Evolutionary conservation across 2,113 vertebrate species (phyloP).

Genomic region (Psephotus haematonotus): DNA sequence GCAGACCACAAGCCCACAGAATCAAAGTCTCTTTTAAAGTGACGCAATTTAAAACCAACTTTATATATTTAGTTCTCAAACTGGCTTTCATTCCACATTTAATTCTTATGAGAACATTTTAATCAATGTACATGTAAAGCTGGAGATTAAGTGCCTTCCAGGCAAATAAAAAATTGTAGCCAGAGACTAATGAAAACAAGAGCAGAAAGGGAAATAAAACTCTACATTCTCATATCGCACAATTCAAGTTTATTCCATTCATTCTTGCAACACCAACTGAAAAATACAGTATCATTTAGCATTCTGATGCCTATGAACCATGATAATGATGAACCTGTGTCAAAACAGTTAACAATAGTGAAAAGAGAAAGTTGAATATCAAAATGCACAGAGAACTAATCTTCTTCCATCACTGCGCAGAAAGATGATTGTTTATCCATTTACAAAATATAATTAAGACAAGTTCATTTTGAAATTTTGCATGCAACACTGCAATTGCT

Average conservation of each 20-base stretch:
- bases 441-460: slow-evolving; percentile 80
- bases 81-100: neutral
- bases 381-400: slow-evolving; percentile 79
- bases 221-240: slow-evolving; percentile 62
- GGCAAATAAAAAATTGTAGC: neutral
- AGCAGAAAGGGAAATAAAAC: neutral
- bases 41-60: neutral
- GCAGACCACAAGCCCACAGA: neutral
- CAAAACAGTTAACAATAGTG: slow-evolving; percentile 74
- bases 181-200: neutral
- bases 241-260: slow-evolving; percentile 86
- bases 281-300: slow-evolving; percentile 82
- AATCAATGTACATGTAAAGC: neutral
- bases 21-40: neutral
- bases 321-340: slow-evolving; percentile 73
- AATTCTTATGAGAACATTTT: neutral
- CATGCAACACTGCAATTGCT: slow-evolving; percentile 82
- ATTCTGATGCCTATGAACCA: slow-evolving; percentile 77
- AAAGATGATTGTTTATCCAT: slow-evolving; percentile 81
- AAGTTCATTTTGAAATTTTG: slow-evolving; percentile 68
- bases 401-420: slow-evolving; percentile 75
- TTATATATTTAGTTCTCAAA: neutral
- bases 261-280: slow-evolving; percentile 82
- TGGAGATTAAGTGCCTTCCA: neutral
- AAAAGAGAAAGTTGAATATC: slow-evolving; percentile 77